Percentiles rank a stretch among this genome's conserved stretches.
These are phyloP conservation scores for Blastobasis adustella DNA, from an alignment of 2,888 invertebrate genomes.

Conservation along the genomic window DNA sequence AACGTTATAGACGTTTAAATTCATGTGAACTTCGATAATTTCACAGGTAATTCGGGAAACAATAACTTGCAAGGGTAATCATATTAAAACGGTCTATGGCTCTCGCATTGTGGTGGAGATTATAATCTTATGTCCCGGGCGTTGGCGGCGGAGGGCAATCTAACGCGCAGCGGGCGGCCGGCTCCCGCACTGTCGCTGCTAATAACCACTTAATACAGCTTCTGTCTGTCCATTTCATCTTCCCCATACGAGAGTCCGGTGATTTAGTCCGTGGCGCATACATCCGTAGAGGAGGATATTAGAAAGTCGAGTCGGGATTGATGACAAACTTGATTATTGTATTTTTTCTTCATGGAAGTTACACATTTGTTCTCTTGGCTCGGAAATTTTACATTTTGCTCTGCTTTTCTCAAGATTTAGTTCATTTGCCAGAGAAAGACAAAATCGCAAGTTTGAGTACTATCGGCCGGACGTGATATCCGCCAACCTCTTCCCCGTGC, in stretches of 20 bases:
- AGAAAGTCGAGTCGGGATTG: too few species aligned
- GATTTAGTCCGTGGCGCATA: neutral
- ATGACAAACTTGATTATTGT: too few species aligned
- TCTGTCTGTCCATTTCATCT: conserved; percentile 24
- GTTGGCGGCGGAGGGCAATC: conserved; percentile 30
- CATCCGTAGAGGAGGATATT: too few species aligned
- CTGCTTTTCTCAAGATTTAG: too few species aligned
- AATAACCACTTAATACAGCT: conserved; percentile 19
- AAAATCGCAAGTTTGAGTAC: too few species aligned
- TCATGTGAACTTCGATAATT: neutral
- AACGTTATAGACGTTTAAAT: too few species aligned
- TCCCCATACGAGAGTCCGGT: conserved; percentile 2
- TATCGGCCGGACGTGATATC: too few species aligned
- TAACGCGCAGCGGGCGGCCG: conserved; percentile 36
- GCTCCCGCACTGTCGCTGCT: conserved; percentile 13
- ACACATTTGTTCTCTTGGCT: too few species aligned
- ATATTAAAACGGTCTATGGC: conserved; percentile 27
- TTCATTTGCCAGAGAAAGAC: too few species aligned
- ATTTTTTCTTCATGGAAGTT: too few species aligned
- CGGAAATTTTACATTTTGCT: too few species aligned
- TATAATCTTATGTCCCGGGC: conserved; percentile 22
- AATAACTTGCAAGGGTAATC: conserved; percentile 21
- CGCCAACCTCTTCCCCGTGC: too few species aligned
- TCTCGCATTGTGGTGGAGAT: conserved; percentile 27
- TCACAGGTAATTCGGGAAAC: neutral